A percentile compares a stretch with the other conserved stretches of the same genome.
These are phyloP conservation scores for Oxyteleia sp. DNA, from an alignment of 2,888 invertebrate species.

Conservation along the genomic window DNA sequence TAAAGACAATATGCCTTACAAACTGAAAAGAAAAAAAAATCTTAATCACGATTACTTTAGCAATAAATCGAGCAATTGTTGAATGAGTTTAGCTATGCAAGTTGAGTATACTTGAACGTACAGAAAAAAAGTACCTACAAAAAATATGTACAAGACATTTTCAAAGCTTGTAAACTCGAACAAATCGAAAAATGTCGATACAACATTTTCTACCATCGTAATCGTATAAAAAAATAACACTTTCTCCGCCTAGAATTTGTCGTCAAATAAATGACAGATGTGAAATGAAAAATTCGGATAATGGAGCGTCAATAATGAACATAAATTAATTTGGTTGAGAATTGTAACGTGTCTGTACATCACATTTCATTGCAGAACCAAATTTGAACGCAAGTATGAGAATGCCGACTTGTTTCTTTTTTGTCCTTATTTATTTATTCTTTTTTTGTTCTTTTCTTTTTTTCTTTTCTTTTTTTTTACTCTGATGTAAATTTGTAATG, in stretches of 20 bases:
- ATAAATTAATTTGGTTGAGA: constrained; percentile 19
- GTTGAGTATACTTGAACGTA: constrained; percentile 36
- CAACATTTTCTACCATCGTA: too few relatives aligned
- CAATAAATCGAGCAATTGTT: too few relatives aligned
- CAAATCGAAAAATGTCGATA: too few relatives aligned
- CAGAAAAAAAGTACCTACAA: constrained; percentile 13
- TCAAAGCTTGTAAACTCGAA: constrained; percentile 87
- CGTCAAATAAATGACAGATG: constrained; percentile 19
- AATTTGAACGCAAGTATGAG: constrained; percentile 43
- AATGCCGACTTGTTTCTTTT: constrained; percentile 42
- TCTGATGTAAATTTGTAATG: constrained; percentile 47
- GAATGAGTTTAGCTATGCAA: constrained; percentile 3
- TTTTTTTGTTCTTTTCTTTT: constrained; percentile 22
- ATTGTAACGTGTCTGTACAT: constrained; percentile 31
- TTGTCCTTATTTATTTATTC: constrained; percentile 1
- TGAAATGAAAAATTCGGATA: constrained; percentile 39
- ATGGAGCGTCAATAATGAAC: constrained; percentile 35
- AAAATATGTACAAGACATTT: too few relatives aligned
- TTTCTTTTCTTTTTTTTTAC: constrained; percentile 30
- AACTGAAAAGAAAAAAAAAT: too few relatives aligned
- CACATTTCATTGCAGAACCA: constrained; percentile 32
- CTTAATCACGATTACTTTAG: too few relatives aligned
- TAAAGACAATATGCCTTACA: too few relatives aligned
- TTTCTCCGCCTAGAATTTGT: constrained; percentile 25
- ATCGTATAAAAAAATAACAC: constrained; percentile 31